Evolutionary conservation across 2,888 invertebrate genomes (phyloP).

Genomic region (Sinhomidia bicolor): DNA sequence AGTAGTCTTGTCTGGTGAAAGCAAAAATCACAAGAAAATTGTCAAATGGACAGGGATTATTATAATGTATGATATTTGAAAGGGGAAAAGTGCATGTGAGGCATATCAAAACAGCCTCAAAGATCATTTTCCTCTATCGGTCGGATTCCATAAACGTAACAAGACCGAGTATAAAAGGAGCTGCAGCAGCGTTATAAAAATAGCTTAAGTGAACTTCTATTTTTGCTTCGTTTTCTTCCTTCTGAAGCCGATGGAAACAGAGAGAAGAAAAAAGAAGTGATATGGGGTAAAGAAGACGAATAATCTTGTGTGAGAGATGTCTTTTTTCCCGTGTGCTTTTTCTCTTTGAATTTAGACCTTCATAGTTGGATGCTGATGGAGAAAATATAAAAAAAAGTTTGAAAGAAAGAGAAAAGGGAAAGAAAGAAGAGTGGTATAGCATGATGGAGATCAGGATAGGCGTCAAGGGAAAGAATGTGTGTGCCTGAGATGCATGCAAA

Average conservation of each 20-base stretch:
- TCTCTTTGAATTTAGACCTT: conserved; percentile 54
- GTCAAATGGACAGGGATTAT: conserved; percentile 68
- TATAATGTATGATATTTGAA: conserved; percentile 68
- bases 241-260: conserved; percentile 12
- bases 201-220: conserved; percentile 35
- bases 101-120: conserved; percentile 61
- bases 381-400: conserved; percentile 21
- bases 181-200: too few species aligned
- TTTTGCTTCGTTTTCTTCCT: not conserved
- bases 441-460: conserved; percentile 68
- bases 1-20: conserved; percentile 69
- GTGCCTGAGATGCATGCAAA: conserved; percentile 71
- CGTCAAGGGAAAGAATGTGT: conserved; percentile 68
- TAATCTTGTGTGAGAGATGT: conserved; percentile 62
- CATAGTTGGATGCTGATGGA: conserved; percentile 26
- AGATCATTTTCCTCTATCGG: conserved; percentile 56
- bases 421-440: conserved; percentile 51
- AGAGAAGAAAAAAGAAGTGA: conserved; percentile 31
- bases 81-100: conserved; percentile 65
- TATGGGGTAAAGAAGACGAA: conserved; percentile 57
- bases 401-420: not conserved
- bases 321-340: conserved; percentile 40
- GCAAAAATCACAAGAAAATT: conserved; percentile 63
- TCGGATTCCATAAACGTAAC: conserved; percentile 4
- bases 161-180: not conserved